phyloP scores from a whole-genome alignment of 2,888 invertebrate species.

The Andrena praecox region DNA sequence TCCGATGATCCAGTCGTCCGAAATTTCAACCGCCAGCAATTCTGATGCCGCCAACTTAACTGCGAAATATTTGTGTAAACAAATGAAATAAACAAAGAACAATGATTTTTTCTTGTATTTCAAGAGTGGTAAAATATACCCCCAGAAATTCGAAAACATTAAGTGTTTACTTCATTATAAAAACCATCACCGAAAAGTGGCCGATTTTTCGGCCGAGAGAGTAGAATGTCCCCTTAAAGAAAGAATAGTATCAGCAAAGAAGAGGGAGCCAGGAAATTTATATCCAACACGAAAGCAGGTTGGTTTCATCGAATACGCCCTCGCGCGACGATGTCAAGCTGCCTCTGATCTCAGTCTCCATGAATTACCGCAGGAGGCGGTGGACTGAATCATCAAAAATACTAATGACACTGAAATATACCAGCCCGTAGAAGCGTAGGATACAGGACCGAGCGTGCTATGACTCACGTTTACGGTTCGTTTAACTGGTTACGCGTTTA shows the following conservation, averaged over 20 bases:
- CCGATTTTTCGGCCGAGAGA: too few species aligned
- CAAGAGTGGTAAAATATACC: too few species aligned
- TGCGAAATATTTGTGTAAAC: too few species aligned
- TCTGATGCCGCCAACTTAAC: too few species aligned
- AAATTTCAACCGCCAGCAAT: too few species aligned
- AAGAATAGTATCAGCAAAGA: not conserved
- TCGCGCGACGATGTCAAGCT: constrained; percentile 6
- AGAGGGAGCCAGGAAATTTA: not conserved
- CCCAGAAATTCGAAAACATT: too few species aligned
- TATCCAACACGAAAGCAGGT: not conserved
- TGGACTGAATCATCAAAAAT: constrained; percentile 57
- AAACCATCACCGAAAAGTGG: too few species aligned
- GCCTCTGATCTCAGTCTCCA: not conserved
- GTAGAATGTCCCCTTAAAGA: too few species aligned
- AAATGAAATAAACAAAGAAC: too few species aligned
- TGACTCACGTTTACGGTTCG: constrained; percentile 61
- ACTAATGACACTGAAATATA: constrained; percentile 53
- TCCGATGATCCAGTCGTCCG: too few species aligned
- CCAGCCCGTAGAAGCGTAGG: constrained; percentile 25
- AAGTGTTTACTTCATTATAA: too few species aligned
- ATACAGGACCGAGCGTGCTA: constrained; percentile 36
- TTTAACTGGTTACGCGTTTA: constrained; percentile 60
- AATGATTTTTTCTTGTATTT: too few species aligned
- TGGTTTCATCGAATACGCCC: constrained; percentile 28
- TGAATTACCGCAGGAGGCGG: constrained; percentile 21